phyloP scores from a whole-genome alignment of 2,113 vertebrate genomes.

The Pogona vitticeps region DNA sequence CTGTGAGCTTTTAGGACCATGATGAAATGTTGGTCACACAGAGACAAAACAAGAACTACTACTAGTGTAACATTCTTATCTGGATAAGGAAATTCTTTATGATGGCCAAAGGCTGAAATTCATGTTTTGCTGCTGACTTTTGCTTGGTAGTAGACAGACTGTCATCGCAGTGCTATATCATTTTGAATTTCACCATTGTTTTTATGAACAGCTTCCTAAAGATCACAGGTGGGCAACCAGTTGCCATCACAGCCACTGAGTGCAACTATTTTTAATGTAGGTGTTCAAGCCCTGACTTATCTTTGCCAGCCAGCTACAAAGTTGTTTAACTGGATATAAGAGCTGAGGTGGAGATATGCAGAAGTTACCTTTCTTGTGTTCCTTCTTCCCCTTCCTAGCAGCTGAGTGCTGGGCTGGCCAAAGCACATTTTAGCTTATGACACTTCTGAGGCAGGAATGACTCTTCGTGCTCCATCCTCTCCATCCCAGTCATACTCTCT shows the following conservation, averaged over 20 bases:
- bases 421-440: too few relatives aligned
- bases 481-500: too few relatives aligned
- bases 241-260: too few relatives aligned
- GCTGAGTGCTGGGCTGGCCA: too few relatives aligned
- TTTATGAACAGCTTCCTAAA: neutral
- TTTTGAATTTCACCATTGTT: neutral
- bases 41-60: neutral
- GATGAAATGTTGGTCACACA: neutral
- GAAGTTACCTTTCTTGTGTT: too few relatives aligned
- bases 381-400: too few relatives aligned
- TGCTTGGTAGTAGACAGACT: neutral
- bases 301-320: too few relatives aligned
- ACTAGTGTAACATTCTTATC: neutral
- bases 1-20: neutral
- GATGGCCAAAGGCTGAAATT: neutral
- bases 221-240: neutral
- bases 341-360: too few relatives aligned
- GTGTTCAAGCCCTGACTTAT: neutral
- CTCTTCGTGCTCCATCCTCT: too few relatives aligned
- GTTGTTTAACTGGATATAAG: neutral
- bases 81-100: neutral
- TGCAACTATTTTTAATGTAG: too few relatives aligned
- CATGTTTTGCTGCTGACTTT: neutral
- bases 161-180: neutral
- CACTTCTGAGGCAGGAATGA: too few relatives aligned